Evolutionary conservation across 1,140 invertebrate genomes (phyloP).

Genomic region (Vanessa atalanta): DNA sequence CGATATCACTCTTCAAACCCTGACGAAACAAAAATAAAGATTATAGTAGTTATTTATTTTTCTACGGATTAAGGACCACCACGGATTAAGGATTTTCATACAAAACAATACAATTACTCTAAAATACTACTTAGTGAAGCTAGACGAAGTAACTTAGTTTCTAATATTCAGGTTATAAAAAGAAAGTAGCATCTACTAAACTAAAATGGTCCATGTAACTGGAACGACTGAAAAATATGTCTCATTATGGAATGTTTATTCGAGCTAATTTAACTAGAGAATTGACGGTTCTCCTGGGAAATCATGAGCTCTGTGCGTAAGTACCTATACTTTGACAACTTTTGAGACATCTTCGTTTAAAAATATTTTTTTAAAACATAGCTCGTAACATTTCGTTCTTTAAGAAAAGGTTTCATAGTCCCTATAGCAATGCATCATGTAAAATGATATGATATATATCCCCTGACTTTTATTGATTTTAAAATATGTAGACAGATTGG

Average conservation of each 20-base stretch:
- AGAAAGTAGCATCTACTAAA: neutral
- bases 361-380: neutral
- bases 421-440: no score
- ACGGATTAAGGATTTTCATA: no score
- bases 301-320: slow-evolving; percentile 27
- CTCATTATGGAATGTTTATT: slow-evolving; percentile 19
- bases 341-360: slow-evolving; percentile 10
- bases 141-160: no score
- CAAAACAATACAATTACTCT: no score
- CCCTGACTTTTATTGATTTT: no score
- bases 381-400: neutral
- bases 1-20: no score
- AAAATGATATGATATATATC: no score
- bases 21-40: no score
- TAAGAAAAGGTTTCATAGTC: neutral
- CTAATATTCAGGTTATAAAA: neutral
- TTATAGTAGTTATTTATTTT: no score
- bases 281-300: slow-evolving; percentile 19
- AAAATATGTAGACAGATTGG: no score
- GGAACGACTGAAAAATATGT: slow-evolving; percentile 12
- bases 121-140: no score
- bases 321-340: slow-evolving; percentile 23
- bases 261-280: slow-evolving; percentile 26
- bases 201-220: neutral
- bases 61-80: no score